These are phyloP conservation scores for Aethina tumida DNA, from an alignment of 1,140 invertebrate species.

Conservation along the genomic window DNA sequence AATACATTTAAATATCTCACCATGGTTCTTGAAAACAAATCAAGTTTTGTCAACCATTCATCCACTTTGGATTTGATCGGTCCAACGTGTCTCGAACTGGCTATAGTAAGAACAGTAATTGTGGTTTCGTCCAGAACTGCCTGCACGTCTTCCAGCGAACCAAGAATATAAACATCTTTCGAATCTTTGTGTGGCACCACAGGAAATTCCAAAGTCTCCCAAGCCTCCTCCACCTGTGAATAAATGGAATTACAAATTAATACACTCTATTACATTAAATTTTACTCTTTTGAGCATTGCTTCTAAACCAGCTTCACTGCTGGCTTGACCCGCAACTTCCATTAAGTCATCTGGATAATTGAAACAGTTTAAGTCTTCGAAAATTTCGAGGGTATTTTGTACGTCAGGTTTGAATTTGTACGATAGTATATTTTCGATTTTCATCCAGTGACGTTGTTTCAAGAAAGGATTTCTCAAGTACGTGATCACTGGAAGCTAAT, in stretches of 20 bases:
- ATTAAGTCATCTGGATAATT: constrained; percentile 59
- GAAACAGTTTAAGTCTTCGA: constrained; percentile 66
- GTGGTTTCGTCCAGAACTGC: constrained; percentile 72
- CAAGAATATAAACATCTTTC: constrained; percentile 73
- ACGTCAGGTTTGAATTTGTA: constrained; percentile 61
- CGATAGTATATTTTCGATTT: constrained; percentile 64
- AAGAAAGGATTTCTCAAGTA: constrained; percentile 66
- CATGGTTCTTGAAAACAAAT: constrained; percentile 65
- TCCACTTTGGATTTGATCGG: constrained; percentile 72
- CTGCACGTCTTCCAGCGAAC: constrained; percentile 75
- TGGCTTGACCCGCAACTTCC: constrained; percentile 75
- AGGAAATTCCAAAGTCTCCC: constrained; percentile 68
- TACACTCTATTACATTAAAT: constrained; percentile 20
- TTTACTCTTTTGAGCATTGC: constrained; percentile 61
- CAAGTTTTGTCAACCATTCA: constrained; percentile 65
- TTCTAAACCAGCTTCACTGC: constrained; percentile 73
- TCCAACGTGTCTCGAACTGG: constrained; percentile 70
- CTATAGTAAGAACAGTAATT: constrained; percentile 75
- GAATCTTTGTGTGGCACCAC: constrained; percentile 67
- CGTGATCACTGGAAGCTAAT: constrained; percentile 59
- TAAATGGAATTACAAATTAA: constrained; percentile 33
- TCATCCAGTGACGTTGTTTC: constrained; percentile 69
- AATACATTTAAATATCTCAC: constrained; percentile 40
- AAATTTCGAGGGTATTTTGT: constrained; percentile 49
- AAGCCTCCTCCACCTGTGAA: constrained; percentile 63